phyloP scores from a whole-genome alignment of 2,113 vertebrate genomes.

The Phalacrocorax carbo region DNA sequence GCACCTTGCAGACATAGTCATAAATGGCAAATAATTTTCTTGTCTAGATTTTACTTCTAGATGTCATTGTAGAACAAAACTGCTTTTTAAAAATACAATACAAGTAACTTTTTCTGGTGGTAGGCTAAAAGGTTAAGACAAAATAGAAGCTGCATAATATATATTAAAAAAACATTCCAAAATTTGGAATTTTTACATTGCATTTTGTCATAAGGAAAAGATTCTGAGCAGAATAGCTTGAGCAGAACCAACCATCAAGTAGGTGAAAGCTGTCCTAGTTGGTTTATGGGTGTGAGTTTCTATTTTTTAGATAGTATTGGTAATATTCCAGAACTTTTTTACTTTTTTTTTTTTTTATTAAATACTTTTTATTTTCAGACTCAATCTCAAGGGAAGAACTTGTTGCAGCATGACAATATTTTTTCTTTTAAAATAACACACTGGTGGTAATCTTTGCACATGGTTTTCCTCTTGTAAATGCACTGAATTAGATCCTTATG shows the following conservation, averaged over 20 bases:
- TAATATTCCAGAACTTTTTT: neutral
- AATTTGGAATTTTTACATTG: neutral
- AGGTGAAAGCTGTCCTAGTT: neutral
- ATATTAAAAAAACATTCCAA: neutral
- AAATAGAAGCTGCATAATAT: neutral
- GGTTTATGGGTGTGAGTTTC: neutral
- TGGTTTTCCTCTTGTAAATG: neutral
- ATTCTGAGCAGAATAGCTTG: neutral
- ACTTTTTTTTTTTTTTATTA: neutral
- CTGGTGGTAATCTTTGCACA: neutral
- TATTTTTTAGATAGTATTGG: neutral
- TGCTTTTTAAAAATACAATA: neutral
- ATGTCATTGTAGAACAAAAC: neutral
- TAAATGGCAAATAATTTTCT: neutral
- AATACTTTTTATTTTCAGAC: neutral
- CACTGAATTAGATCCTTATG: neutral
- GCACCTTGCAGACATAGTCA: neutral
- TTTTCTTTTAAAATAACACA: neutral
- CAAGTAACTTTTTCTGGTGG: neutral
- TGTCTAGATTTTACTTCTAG: neutral
- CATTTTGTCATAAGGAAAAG: neutral
- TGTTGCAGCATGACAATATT: fast-evolving
- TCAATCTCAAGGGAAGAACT: neutral
- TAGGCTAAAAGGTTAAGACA: neutral
- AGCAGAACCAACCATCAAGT: neutral